Evolutionary conservation across 2,113 vertebrate genomes (phyloP).

Genomic region (Melanerpes aurifrons): DNA sequence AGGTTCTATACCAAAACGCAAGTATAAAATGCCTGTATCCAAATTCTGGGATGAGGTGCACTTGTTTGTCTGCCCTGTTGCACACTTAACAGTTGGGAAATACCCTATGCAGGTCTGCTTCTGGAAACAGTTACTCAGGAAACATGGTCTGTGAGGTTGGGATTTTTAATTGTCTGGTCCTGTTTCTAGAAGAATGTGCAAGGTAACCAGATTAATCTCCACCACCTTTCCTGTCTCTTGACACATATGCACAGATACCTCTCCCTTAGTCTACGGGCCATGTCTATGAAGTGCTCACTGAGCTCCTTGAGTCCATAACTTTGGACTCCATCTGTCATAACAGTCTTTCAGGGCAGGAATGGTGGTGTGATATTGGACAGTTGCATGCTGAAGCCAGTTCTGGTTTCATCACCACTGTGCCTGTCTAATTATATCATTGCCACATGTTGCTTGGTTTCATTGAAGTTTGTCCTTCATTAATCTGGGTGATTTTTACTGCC

Average conservation of each 20-base stretch:
- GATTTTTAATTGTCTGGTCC: neutral
- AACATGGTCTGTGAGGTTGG: neutral
- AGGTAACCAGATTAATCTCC: neutral
- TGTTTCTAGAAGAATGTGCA: neutral
- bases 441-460: neutral
- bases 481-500: neutral
- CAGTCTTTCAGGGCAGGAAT: neutral
- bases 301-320: neutral
- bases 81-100: neutral
- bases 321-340: neutral
- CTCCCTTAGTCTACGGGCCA: neutral
- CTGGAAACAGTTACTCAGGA: conserved; percentile 44
- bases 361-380: neutral
- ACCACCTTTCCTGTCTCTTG: neutral
- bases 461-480: neutral
- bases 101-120: neutral
- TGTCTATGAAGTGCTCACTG: neutral
- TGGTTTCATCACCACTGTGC: neutral
- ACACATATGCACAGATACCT: neutral
- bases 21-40: neutral
- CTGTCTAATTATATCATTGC: neutral
- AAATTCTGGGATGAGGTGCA: neutral
- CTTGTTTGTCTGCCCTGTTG: neutral
- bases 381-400: neutral
- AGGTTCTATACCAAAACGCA: neutral